Evolutionary conservation across 2,797 vertebrate species (phyloP), one percentile per base, ranked within the genome.

Genomic region (Micrastur ruficollis): DNA sequence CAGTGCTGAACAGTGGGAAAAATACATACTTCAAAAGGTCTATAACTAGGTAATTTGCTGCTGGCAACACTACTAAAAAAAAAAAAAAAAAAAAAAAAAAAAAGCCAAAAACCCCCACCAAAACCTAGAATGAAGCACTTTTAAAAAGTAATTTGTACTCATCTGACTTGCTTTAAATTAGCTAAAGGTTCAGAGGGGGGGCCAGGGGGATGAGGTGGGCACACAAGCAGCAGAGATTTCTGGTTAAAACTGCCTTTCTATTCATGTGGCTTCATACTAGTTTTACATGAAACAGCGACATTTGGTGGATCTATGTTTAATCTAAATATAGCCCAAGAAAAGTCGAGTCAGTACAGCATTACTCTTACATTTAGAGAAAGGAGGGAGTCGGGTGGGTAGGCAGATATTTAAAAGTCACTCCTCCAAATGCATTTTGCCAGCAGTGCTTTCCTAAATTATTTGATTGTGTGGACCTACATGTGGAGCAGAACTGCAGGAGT

Each of bases 291-390:
- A 95, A 89, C 73, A 73, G 90, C 8, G 42, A 87, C 94, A 90
- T 93, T 95, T 92, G 88, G 78, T 67, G 68, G 86, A 78, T 94
- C 44, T 61, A 0, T 71, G 61, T 50, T 87, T 55, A 21, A 76
- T 22, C 78, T 90, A 95, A 96, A 95, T 92, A 93, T 95, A 95
- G 83, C 86, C 13, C 67, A 50, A 52, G 66, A 61, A 42, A 78
- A 95, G 92, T 70, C 93, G 85, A 73, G 56, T 93, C 74, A 71
- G 86, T 90, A 13, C 73, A 84, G 86, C 86, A 40, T 49, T n/a
- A 53, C 76, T 85, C 61, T 7, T 21, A 3, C n/a, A 5, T 26
- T 18, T 14, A 9, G 32, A 67, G 32, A 74, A 50, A 84, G 92
- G 81, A 79, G 92, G 91, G 95, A 88, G 89, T 8, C 1, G 36